Evolutionary conservation across 2,113 vertebrate species (phyloP).

Genomic region (Heteronetta atricapilla): DNA sequence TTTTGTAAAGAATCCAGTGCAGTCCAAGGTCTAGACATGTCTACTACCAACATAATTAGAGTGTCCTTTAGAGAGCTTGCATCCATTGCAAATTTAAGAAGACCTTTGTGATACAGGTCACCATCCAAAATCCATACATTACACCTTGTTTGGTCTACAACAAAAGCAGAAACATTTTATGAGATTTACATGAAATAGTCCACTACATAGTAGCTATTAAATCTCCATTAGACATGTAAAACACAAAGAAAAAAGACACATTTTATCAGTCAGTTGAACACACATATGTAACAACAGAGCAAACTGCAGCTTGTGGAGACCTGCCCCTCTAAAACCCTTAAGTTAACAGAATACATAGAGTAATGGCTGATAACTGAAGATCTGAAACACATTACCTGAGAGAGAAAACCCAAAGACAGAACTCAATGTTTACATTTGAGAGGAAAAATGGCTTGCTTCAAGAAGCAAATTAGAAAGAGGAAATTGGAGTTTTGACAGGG

Average conservation of each 20-base stretch:
- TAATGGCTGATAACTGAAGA: neutral
- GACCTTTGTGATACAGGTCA: constrained; percentile 96
- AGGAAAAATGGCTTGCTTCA: neutral
- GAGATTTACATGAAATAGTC: neutral
- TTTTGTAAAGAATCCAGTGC: constrained; percentile 96
- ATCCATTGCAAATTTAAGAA: constrained; percentile 93
- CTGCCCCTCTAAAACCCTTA: neutral
- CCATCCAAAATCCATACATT: constrained; percentile 98
- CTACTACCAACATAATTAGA: constrained; percentile 88
- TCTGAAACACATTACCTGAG: neutral
- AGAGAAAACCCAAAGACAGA: neutral
- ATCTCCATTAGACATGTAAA: neutral
- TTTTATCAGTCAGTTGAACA: neutral
- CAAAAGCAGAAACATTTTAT: neutral
- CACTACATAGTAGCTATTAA: neutral
- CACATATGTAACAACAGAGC: neutral
- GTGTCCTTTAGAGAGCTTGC: constrained; percentile 87
- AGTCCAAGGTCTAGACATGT: constrained; percentile 97
- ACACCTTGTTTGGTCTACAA: constrained; percentile 92
- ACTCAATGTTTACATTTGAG: neutral
- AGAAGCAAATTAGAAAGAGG: neutral
- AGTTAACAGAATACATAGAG: neutral
- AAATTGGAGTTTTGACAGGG: neutral
- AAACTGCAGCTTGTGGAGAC: neutral
- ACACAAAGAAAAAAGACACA: neutral